phyloP scores from a whole-genome alignment of 2,797 vertebrate genomes.

The Sebastes matsubarae region DNA sequence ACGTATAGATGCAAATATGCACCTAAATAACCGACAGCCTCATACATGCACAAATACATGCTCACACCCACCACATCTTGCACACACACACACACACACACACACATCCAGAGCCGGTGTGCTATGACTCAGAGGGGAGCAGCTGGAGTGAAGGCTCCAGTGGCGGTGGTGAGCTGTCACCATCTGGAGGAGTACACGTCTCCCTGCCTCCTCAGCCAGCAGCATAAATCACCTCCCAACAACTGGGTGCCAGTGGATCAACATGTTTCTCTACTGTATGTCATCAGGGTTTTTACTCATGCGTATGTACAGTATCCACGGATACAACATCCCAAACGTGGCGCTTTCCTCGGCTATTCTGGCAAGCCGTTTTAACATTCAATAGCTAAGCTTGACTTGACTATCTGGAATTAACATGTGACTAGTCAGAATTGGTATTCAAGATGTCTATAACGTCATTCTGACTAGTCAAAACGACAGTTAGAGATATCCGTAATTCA shows the following conservation, averaged over 20 bases:
- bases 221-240: conserved; percentile 59
- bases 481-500: too few relatives aligned
- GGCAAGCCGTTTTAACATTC: too few relatives aligned
- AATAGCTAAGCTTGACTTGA: too few relatives aligned
- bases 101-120: conserved; percentile 39
- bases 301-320: not conserved
- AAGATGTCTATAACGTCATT: too few relatives aligned
- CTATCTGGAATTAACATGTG: too few relatives aligned
- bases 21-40: not conserved
- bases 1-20: not conserved
- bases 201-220: conserved; percentile 58
- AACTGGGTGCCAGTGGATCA: conserved; percentile 46
- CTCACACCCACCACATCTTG: conserved; percentile 33
- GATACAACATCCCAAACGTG: not conserved
- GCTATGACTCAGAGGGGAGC: conserved; percentile 82
- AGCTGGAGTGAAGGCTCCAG: conserved; percentile 78
- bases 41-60: not conserved
- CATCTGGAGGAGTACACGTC: conserved; percentile 76
- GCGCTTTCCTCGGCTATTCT: not conserved
- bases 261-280: conserved; percentile 42
- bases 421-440: too few relatives aligned
- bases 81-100: conserved; percentile 23
- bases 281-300: not conserved
- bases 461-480: too few relatives aligned
- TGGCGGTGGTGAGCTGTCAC: conserved; percentile 76